Evolutionary conservation across 53 echinoderm and acorn worm species (phyloP).

Genomic region (Zoroaster sp.): DNA sequence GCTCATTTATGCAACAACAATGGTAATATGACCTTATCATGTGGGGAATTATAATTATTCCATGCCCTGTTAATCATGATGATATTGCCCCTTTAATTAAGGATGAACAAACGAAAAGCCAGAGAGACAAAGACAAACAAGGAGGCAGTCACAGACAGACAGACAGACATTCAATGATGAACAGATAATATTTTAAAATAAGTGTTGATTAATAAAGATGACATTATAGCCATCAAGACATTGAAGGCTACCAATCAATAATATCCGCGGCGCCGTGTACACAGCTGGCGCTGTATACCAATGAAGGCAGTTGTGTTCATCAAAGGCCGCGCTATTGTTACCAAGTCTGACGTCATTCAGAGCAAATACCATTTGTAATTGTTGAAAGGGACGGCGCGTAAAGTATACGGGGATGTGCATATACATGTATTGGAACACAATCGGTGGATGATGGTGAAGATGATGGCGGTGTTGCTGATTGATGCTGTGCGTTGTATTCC

Average conservation of each 20-base stretch:
- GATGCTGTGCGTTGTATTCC: not conserved
- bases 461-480: not conserved
- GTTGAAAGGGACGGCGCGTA: not conserved
- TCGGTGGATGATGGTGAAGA: not conserved
- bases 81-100: no score
- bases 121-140: no score
- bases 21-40: no score
- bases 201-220: not conserved
- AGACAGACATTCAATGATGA: not conserved
- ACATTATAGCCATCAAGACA: not conserved
- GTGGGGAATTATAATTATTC: no score
- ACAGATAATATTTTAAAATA: not conserved
- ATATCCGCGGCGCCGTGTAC: not conserved
- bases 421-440: not conserved
- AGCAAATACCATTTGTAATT: not conserved
- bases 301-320: not conserved
- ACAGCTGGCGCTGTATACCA: slow-evolving; percentile 31
- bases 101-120: no score
- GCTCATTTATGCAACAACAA: no score
- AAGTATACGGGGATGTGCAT: not conserved
- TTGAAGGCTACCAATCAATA: slow-evolving; percentile 44
- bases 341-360: slow-evolving; percentile 7
- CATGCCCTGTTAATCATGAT: no score
- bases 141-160: not conserved
- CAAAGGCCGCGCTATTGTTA: not conserved